Conservation (phyloP, 2,888 invertebrate genomes). For the Tetropium fuscum region DNA sequence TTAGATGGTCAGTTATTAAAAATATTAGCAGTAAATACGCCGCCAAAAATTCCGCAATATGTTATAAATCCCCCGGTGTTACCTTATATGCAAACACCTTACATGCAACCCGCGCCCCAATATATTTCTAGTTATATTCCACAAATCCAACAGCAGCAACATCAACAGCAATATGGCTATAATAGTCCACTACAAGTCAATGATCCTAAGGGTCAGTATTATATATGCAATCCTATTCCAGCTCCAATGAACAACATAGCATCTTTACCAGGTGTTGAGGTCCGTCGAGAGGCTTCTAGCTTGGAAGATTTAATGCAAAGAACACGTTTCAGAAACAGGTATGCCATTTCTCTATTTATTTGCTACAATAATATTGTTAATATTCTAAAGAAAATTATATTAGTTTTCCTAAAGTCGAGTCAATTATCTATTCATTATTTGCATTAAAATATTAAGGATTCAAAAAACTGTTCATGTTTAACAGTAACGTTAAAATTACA, state of each 20-base stretch:
- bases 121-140: constrained; percentile 3
- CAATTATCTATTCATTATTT: too few relatives aligned
- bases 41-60: constrained; percentile 36
- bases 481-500: too few relatives aligned
- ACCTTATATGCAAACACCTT: constrained; percentile 41
- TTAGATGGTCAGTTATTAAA: constrained; percentile 45
- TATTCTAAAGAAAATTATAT: too few relatives aligned
- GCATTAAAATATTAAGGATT: too few relatives aligned
- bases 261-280: constrained; percentile 56
- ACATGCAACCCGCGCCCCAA: constrained; percentile 8
- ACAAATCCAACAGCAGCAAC: constrained; percentile 23
- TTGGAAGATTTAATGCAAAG: constrained; percentile 49
- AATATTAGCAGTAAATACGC: constrained; percentile 40
- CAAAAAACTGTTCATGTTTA: too few relatives aligned
- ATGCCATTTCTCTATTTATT: too few relatives aligned
- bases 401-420: too few relatives aligned
- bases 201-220: constrained; percentile 58
- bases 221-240: constrained; percentile 60
- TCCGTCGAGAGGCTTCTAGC: constrained; percentile 50
- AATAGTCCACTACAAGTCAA: constrained; percentile 47
- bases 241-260: constrained; percentile 47
- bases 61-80: constrained; percentile 52
- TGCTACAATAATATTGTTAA: too few relatives aligned
- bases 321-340: constrained; percentile 6
- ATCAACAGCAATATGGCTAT: constrained; percentile 9